These are phyloP conservation scores for Cryptus viduatorius DNA, from an alignment of 2,888 invertebrate genomes.

Conservation along the genomic window DNA sequence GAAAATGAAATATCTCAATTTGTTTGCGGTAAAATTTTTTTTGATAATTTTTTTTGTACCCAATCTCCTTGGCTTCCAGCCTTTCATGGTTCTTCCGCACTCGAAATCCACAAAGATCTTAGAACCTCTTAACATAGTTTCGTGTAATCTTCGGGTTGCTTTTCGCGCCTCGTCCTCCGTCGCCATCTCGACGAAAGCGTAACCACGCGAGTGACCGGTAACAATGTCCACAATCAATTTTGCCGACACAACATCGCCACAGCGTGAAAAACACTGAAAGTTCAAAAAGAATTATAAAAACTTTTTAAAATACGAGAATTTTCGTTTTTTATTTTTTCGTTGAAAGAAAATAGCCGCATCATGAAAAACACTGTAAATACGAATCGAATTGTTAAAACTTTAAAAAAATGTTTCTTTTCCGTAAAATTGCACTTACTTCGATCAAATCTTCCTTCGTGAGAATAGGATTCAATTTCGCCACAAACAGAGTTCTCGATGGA, in stretches of 20 bases:
- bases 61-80: constrained; percentile 94
- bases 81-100: constrained; percentile 89
- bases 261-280: constrained; percentile 89
- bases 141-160: constrained; percentile 88
- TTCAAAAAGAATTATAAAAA: not conserved
- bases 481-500: constrained; percentile 91
- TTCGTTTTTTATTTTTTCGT: constrained; percentile 59
- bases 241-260: constrained; percentile 87
- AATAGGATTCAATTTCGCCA: constrained; percentile 90
- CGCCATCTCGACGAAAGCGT: constrained; percentile 94
- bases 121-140: constrained; percentile 88
- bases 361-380: constrained; percentile 87
- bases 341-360: constrained; percentile 88
- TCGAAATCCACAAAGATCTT: constrained; percentile 92
- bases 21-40: constrained; percentile 2
- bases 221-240: constrained; percentile 90
- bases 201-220: constrained; percentile 93
- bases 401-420: not conserved
- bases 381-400: not conserved
- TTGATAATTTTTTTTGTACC: constrained; percentile 83
- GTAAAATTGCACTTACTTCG: constrained; percentile 77
- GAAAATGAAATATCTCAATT: not conserved
- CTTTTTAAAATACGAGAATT: not conserved
- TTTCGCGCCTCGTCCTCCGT: constrained; percentile 87
- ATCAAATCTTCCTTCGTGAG: constrained; percentile 87